phyloP scores from a whole-genome alignment of 2,113 vertebrate genomes.

The Triplophysa dalaica region DNA sequence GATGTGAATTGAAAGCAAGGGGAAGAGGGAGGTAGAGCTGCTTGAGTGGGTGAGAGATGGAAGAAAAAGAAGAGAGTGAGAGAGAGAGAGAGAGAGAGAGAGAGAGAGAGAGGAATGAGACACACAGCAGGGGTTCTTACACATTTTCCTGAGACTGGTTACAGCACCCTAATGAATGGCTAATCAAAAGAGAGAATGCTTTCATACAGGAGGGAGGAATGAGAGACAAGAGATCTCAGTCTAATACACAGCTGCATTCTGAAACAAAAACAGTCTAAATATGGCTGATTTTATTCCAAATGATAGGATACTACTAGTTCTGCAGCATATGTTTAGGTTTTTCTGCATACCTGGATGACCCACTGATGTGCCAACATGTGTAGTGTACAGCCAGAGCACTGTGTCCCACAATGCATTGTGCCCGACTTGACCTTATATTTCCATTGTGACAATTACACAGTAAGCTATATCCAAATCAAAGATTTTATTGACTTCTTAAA shows the following conservation, averaged over 20 bases:
- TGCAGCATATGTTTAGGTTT: background rate
- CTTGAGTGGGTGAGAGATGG: background rate
- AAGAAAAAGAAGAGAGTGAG: background rate
- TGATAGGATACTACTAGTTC: background rate
- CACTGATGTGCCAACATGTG: too few species aligned
- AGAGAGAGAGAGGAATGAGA: background rate
- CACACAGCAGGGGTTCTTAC: background rate
- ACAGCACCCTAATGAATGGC: conserved; percentile 18
- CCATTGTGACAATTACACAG: background rate
- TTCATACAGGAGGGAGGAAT: background rate
- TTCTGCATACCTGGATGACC: background rate
- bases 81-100: background rate
- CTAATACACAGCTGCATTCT: too few species aligned
- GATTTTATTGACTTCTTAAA: too few species aligned
- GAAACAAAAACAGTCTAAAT: too few species aligned
- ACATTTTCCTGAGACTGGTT: background rate
- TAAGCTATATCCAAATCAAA: too few species aligned
- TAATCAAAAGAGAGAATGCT: conserved; percentile 32
- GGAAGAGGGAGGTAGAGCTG: background rate
- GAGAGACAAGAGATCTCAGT: background rate
- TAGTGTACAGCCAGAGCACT: too few species aligned
- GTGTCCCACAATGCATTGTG: too few species aligned
- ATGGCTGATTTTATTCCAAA: too few species aligned
- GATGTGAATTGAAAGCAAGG: background rate
- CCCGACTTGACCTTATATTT: background rate